phyloP scores from a whole-genome alignment of 2,113 vertebrate species.

The Datnioides undecimradiatus region DNA sequence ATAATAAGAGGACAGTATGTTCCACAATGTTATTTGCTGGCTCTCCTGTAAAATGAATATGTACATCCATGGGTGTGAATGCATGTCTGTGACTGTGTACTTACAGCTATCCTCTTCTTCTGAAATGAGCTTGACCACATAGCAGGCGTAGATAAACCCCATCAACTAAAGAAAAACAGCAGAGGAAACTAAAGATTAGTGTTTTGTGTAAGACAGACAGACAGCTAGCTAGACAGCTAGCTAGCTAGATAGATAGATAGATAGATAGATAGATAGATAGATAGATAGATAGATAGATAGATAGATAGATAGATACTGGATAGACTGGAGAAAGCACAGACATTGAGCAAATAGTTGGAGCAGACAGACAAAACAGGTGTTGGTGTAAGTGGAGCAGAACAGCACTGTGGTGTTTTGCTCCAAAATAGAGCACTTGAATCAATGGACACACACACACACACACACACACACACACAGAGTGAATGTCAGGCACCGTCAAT shows the following conservation, averaged over 20 bases:
- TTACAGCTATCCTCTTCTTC: slow-evolving; percentile 99
- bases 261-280: background rate
- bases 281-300: background rate
- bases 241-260: background rate
- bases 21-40: too few relatives aligned
- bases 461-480: background rate
- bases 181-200: slow-evolving; percentile 29
- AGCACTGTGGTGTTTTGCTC: slow-evolving; percentile 40
- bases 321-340: background rate
- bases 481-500: slow-evolving; percentile 34
- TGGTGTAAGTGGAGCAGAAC: slow-evolving; percentile 71
- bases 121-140: slow-evolving; percentile 99
- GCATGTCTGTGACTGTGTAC: slow-evolving; percentile 79
- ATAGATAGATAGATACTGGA: background rate
- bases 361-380: slow-evolving; percentile 63
- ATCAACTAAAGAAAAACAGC: slow-evolving; percentile 89
- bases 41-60: background rate
- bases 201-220: background rate
- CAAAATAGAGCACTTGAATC: slow-evolving; percentile 60
- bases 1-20: too few relatives aligned
- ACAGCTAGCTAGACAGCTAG: background rate
- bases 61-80: background rate
- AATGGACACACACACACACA: slow-evolving; percentile 15
- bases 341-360: slow-evolving; percentile 28
- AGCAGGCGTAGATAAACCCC: slow-evolving; percentile 99